Evolutionary conservation across 2,113 vertebrate species (phyloP), one percentile per base, ranked within the genome.

Genomic region (Tetrao urogallus): DNA sequence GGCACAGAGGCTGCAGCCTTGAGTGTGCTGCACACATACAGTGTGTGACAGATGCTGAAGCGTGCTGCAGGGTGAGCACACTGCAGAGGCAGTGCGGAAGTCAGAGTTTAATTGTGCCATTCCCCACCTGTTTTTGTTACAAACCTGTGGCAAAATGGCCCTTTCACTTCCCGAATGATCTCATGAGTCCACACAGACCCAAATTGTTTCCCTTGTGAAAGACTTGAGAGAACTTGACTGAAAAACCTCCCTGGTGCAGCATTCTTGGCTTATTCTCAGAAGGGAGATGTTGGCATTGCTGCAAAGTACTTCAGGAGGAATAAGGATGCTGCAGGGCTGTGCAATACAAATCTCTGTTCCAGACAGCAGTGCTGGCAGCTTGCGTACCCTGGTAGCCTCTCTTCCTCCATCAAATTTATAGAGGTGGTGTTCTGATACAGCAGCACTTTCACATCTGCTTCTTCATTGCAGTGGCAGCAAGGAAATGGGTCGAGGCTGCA

Each of bases 121-220:
- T 93, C 76, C 38, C 83, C 64, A 83, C 79, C 65, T 91, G 94
- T 4, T 70, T 77, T 61, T 66, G 16, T 56, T 60, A 14, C 7
- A 88, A 56, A 80, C 45, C 42, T 82, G 11, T 57, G 34, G 38
- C 38, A 57, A 81, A 75, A 43, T 12, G 56, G 47, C 18, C 18
- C 9, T 27, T 54, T 54, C 27, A 17, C 52, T 54, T 54, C 52
- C 52, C 15, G 17, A 1, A 0, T 36, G 34, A 20, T 61, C 75
- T 89, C 18, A 0, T 3, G 32, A 72, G 60, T 70, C 56, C 20
- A 27, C 47, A 42, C 28, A 64, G 72, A 42, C 8, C 32, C 34
- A 43, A 80, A 70, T 13, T 20, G 2, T 45, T 92, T 69, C 50
- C 8, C 32, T 54, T 1, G 3, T 6, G 40, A 74, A 52, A 32